Conservation (phyloP, 2,113 vertebrate species). For the Bostrychus sinensis region DNA sequence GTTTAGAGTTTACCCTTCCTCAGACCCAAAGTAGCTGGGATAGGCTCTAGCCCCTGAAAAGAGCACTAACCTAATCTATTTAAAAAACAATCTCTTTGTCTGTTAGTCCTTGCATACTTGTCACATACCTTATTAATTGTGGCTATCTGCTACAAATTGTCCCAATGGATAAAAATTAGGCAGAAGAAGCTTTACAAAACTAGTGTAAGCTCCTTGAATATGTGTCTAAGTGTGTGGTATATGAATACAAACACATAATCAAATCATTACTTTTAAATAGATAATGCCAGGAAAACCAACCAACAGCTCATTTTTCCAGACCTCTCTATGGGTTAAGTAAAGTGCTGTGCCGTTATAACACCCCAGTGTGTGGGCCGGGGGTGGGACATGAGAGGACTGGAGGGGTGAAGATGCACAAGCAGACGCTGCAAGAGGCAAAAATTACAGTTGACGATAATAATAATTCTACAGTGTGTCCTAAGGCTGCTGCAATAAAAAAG, state of each 20-base stretch:
- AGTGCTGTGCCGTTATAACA: conserved; percentile 28
- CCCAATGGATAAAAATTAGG: no score
- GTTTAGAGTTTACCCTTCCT: no score
- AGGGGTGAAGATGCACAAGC: conserved; percentile 35
- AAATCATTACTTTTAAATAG: neutral
- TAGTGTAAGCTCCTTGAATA: neutral
- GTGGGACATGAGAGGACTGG: conserved; percentile 32
- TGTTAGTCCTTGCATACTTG: no score
- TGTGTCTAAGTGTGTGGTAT: neutral
- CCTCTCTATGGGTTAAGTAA: conserved; percentile 17
- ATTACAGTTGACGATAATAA: conserved; percentile 44
- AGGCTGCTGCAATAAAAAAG: conserved; percentile 18
- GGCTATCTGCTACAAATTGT: no score
- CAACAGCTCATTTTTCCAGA: conserved; percentile 3
- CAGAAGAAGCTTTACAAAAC: no score
- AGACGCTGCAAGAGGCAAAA: conserved; percentile 28
- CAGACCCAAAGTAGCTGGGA: no score
- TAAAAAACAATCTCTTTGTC: no score
- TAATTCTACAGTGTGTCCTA: conserved; percentile 9
- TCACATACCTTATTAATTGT: no score
- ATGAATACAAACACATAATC: no score
- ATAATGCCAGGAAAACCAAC: conserved; percentile 7
- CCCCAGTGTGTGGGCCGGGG: conserved; percentile 29
- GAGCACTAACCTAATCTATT: no score
- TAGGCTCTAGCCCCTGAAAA: no score